These are phyloP conservation scores for Erebia aethiops DNA, from an alignment of 2,888 invertebrate species.

Conservation along the genomic window DNA sequence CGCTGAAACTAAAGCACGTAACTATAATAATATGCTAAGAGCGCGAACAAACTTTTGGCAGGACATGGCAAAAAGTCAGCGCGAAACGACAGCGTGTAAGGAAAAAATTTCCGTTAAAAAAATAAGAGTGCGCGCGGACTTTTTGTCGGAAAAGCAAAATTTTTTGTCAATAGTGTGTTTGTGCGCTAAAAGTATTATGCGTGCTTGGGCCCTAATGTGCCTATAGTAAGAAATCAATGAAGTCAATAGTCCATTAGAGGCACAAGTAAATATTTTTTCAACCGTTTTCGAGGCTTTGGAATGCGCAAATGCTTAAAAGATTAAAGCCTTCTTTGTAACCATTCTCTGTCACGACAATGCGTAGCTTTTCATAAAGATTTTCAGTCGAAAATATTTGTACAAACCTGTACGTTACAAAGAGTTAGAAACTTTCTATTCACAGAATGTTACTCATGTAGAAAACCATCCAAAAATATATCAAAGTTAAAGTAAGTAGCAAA, in stretches of 20 bases:
- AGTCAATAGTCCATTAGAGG: slow-evolving; percentile 16
- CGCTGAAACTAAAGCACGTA: no score
- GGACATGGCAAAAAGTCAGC: no score
- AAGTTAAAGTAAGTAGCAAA: neutral
- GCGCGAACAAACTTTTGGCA: no score
- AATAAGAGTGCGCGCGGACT: no score
- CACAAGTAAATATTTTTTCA: slow-evolving; percentile 7
- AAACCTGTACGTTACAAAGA: neutral
- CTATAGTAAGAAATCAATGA: neutral
- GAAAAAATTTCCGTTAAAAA: no score
- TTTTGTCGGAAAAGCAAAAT: no score
- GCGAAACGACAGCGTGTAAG: no score
- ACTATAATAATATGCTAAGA: no score
- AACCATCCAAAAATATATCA: neutral
- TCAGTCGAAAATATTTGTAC: slow-evolving; percentile 11
- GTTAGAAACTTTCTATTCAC: neutral
- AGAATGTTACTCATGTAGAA: neutral
- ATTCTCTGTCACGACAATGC: slow-evolving; percentile 8
- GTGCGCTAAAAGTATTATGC: no score
- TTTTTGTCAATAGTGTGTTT: no score
- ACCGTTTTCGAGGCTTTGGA: slow-evolving; percentile 11
- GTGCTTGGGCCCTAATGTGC: no score
- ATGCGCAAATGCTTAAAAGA: slow-evolving; percentile 18
- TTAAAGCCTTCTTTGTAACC: slow-evolving; percentile 8
- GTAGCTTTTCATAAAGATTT: slow-evolving; percentile 10